These are phyloP conservation scores for Haliaeetus leucogaster DNA, from an alignment of 2,113 vertebrate species.

Conservation along the genomic window DNA sequence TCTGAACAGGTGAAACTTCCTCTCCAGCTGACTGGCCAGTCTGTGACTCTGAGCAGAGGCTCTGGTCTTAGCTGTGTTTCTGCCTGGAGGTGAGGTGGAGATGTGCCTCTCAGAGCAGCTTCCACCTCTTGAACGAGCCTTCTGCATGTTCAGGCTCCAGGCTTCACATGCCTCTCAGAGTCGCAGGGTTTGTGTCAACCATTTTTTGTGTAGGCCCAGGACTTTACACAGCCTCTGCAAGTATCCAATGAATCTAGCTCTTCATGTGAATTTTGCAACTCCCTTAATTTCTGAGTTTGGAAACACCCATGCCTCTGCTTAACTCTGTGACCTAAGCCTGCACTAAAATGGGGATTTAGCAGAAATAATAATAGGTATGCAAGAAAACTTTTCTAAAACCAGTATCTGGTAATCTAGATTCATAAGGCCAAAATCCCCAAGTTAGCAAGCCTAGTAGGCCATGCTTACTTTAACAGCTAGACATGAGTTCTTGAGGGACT, in stretches of 20 bases:
- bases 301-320: background rate
- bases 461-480: background rate
- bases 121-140: background rate
- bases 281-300: background rate
- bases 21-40: background rate
- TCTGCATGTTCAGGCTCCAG: background rate
- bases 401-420: background rate
- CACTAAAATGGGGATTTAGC: background rate
- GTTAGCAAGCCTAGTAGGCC: background rate
- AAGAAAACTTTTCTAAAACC: background rate
- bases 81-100: background rate
- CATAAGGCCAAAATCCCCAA: background rate
- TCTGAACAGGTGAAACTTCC: background rate
- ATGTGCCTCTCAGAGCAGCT: background rate
- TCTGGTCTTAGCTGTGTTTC: background rate
- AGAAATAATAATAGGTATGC: background rate
- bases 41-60: background rate
- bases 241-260: background rate
- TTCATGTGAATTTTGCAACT: background rate
- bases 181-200: background rate
- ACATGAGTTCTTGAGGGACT: background rate
- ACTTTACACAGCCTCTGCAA: background rate
- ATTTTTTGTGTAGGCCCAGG: background rate
- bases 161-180: background rate
- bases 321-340: background rate